A percentile compares a stretch with the other conserved stretches of the same genome.
These are phyloP conservation scores for Oxyteleia sp. DNA, from an alignment of 2,888 invertebrate species.

Conservation along the genomic window DNA sequence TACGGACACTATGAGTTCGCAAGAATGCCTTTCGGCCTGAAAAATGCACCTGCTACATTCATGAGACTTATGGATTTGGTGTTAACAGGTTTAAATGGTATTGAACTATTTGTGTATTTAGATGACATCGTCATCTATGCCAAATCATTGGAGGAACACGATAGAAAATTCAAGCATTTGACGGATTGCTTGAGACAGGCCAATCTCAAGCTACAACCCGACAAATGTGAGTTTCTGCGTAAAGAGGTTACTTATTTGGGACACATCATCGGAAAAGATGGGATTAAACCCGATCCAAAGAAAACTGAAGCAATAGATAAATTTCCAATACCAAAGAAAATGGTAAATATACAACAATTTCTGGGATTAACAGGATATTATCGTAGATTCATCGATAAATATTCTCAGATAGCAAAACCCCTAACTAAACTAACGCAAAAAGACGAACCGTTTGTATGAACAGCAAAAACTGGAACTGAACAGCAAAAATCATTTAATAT, in stretches of 20 bases:
- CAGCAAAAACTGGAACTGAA: too few species aligned
- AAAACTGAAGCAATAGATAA: neutral
- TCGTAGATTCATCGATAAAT: neutral
- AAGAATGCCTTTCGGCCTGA: neutral
- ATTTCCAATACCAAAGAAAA: neutral
- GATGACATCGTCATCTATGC: neutral
- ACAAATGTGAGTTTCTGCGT: slow-evolving; percentile 77
- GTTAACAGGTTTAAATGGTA: neutral
- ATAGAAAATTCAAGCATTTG: too few species aligned
- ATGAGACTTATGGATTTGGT: neutral
- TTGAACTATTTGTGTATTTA: neutral
- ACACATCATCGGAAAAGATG: neutral
- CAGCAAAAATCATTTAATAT: neutral
- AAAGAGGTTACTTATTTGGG: slow-evolving; percentile 78
- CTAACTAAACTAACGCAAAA: neutral
- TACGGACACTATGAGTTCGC: neutral
- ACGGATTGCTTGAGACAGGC: too few species aligned
- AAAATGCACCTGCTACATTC: slow-evolving; percentile 1
- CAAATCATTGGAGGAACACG: neutral
- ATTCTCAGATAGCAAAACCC: neutral
- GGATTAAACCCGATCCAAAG: neutral
- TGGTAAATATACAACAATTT: neutral
- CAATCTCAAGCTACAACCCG: slow-evolving; percentile 69
- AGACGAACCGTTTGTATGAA: neutral
- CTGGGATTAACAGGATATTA: neutral